phyloP scores from a whole-genome alignment of 1,140 invertebrate genomes.

The Platyscapa corneri region DNA sequence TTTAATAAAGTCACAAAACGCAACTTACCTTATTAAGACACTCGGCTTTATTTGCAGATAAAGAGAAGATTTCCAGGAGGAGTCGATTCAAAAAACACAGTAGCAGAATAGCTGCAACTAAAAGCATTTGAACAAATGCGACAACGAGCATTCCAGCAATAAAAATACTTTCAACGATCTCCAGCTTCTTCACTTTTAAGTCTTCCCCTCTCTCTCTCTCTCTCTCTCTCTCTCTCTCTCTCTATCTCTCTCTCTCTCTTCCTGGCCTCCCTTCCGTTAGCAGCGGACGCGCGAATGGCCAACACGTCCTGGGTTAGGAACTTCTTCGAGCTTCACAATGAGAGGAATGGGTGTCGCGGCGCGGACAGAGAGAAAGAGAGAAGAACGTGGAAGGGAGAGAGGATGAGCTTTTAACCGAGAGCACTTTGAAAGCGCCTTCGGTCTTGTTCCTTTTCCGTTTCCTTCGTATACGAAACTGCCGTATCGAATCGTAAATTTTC shows the following conservation, averaged over 20 bases:
- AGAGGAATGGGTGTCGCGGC: conserved; percentile 20
- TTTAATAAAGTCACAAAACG: not conserved
- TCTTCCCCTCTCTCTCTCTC: not conserved
- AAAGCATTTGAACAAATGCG: conserved; percentile 40
- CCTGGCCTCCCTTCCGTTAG: not conserved
- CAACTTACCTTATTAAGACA: not conserved
- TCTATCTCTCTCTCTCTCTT: not conserved
- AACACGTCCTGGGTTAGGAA: not conserved
- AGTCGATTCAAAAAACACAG: not conserved
- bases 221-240: not conserved
- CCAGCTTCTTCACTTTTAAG: conserved; percentile 27
- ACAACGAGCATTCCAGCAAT: conserved; percentile 51
- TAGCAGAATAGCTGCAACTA: not conserved
- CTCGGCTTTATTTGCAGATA: not conserved
- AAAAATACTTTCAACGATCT: conserved; percentile 36
- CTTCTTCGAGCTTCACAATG: conserved; percentile 33
- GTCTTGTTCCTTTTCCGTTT: not conserved
- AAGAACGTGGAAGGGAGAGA: conserved; percentile 7
- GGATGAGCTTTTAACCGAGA: conserved; percentile 51
- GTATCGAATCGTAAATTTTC: conserved; percentile 53
- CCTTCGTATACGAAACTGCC: conserved; percentile 28
- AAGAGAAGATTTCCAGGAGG: not conserved
- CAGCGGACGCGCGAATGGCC: not conserved
- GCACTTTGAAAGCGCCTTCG: conserved; percentile 40
- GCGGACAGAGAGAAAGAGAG: conserved; percentile 24